Conservation (phyloP, 2,797 vertebrate genomes). For the Hydrolagus colliei region DNA sequence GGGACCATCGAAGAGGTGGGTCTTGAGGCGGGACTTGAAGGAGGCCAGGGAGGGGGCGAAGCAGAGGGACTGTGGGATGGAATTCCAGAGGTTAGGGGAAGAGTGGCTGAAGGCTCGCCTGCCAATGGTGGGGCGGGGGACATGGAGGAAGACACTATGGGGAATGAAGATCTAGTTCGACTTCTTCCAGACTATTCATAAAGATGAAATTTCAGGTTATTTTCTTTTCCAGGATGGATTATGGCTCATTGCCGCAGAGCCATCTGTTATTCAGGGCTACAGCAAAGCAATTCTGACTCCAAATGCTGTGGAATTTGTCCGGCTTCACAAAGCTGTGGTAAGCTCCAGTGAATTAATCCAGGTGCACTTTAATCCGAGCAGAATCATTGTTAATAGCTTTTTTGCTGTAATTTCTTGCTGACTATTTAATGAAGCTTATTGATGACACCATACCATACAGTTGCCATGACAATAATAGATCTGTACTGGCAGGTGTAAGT, state of each 20-base stretch:
- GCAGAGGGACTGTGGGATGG: too few species aligned
- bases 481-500: too few species aligned
- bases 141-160: too few species aligned
- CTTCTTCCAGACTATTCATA: too few species aligned
- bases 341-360: conserved; percentile 42
- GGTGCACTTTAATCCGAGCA: neutral
- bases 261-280: conserved; percentile 84
- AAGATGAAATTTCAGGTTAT: neutral
- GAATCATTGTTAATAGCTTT: neutral
- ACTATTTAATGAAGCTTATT: neutral
- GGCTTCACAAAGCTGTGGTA: conserved; percentile 86
- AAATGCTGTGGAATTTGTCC: conserved; percentile 86
- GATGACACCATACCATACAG: neutral
- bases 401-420: neutral
- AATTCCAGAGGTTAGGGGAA: too few species aligned
- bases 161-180: too few species aligned
- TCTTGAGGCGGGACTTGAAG: too few species aligned
- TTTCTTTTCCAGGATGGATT: conserved; percentile 76
- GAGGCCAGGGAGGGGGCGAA: too few species aligned
- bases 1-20: too few species aligned
- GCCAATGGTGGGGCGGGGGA: too few species aligned
- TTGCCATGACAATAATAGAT: too few species aligned
- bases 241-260: conserved; percentile 85
- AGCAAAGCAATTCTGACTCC: conserved; percentile 85
- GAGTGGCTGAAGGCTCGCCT: too few species aligned